Conservation (phyloP, 2,797 vertebrate genomes). For the Triplophysa bombifrons region DNA sequence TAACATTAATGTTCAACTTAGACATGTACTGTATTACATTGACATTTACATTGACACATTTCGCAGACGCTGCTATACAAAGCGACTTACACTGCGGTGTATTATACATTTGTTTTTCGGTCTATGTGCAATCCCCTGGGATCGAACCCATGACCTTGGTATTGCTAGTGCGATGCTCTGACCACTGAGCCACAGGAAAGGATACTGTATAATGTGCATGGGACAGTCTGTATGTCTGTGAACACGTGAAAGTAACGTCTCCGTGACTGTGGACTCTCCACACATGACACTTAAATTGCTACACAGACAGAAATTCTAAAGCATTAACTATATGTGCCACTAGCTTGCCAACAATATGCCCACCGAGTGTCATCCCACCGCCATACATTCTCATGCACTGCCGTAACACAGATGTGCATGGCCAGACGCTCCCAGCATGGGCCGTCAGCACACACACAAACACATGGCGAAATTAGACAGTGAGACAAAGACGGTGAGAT, state of each 20-base stretch:
- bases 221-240: neutral
- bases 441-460: slow-evolving; percentile 32
- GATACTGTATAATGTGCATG: too few relatives aligned
- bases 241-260: neutral
- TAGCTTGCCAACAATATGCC: slow-evolving; percentile 20
- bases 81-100: too few relatives aligned
- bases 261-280: neutral
- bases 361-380: neutral
- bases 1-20: neutral
- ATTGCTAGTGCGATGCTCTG: too few relatives aligned
- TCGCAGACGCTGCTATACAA: too few relatives aligned
- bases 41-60: too few relatives aligned
- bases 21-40: too few relatives aligned
- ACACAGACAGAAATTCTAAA: slow-evolving; percentile 14
- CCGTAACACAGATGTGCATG: slow-evolving; percentile 20
- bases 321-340: neutral
- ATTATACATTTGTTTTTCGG: too few relatives aligned
- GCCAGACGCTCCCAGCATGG: slow-evolving; percentile 34
- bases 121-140: too few relatives aligned
- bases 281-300: slow-evolving; percentile 5
- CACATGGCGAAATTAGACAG: slow-evolving; percentile 11
- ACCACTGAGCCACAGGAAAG: too few relatives aligned
- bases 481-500: neutral
- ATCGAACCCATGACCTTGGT: too few relatives aligned
- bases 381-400: slow-evolving; percentile 1